Evolutionary conservation across 2,888 invertebrate genomes (phyloP).

Genomic region (Diaphora mendica): DNA sequence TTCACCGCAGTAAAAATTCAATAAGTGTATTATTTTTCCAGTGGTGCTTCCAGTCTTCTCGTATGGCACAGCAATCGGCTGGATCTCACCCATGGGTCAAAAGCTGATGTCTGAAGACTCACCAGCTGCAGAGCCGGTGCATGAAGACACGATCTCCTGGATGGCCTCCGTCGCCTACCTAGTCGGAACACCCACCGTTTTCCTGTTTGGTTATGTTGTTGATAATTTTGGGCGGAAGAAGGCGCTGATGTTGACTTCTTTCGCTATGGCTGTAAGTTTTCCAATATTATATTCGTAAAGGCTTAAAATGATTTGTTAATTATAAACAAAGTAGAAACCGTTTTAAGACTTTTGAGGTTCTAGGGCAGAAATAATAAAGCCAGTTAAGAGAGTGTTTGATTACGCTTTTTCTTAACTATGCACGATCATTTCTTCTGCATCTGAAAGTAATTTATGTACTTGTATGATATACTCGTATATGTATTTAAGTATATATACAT

Average conservation of each 20-base stretch:
- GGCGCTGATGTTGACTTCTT: constrained; percentile 77
- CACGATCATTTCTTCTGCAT: too few species aligned
- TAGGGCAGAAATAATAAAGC: too few species aligned
- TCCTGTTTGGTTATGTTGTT: constrained; percentile 83
- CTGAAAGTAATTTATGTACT: too few species aligned
- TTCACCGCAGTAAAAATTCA: not conserved
- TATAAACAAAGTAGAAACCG: not conserved
- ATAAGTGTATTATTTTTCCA: constrained; percentile 57
- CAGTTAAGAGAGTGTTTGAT: too few species aligned
- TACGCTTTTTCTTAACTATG: too few species aligned
- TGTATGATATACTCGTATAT: too few species aligned
- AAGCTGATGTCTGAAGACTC: constrained; percentile 78
- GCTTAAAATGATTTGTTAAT: not conserved
- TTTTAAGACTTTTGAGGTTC: not conserved
- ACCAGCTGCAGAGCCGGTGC: constrained; percentile 76
- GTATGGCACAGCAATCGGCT: constrained; percentile 85
- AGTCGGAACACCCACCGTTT: constrained; percentile 84
- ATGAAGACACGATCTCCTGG: constrained; percentile 83
- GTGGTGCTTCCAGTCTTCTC: constrained; percentile 85
- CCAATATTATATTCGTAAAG: not conserved
- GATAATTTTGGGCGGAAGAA: constrained; percentile 84
- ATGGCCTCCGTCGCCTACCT: constrained; percentile 86
- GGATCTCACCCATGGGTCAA: constrained; percentile 86
- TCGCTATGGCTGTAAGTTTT: constrained; percentile 75
- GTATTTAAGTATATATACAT: too few species aligned